Percentiles rank a stretch among this genome's conserved stretches.
These are phyloP conservation scores for Onychostruthus taczanowskii DNA, from an alignment of 2,113 vertebrate genomes.

Conservation along the genomic window DNA sequence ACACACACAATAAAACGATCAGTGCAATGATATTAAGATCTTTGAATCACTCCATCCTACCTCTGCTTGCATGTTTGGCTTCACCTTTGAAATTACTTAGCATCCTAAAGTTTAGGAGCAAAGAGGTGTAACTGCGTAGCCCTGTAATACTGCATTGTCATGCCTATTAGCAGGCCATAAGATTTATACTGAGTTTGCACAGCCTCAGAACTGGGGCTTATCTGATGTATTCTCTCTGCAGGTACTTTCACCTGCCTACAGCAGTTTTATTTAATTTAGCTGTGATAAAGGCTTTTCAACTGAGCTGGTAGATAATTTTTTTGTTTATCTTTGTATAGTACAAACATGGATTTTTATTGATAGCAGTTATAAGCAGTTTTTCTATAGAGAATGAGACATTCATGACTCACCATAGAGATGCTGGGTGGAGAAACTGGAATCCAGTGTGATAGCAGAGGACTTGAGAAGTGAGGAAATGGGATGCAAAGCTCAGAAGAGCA, in stretches of 20 bases:
- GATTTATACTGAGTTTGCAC: neutral
- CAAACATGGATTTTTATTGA: neutral
- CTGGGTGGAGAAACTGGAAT: neutral
- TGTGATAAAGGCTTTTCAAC: neutral
- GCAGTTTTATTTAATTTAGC: neutral
- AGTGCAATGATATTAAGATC: neutral
- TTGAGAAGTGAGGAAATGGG: neutral
- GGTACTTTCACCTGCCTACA: neutral
- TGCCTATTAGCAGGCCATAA: neutral
- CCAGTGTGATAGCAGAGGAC: fast-evolving
- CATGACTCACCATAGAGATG: neutral
- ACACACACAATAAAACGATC: neutral
- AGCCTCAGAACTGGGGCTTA: neutral
- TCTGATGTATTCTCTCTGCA: neutral
- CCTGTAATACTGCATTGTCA: neutral
- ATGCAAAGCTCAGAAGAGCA: neutral
- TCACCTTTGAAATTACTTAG: neutral
- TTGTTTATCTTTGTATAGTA: neutral
- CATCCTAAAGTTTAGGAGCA: neutral
- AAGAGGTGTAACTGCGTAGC: neutral
- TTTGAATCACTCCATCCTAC: neutral
- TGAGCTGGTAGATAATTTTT: neutral
- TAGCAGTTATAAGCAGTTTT: neutral
- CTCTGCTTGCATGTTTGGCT: neutral
- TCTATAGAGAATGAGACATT: neutral